Conservation (phyloP, 2,113 vertebrate genomes). For the Vulpes vulpes region DNA sequence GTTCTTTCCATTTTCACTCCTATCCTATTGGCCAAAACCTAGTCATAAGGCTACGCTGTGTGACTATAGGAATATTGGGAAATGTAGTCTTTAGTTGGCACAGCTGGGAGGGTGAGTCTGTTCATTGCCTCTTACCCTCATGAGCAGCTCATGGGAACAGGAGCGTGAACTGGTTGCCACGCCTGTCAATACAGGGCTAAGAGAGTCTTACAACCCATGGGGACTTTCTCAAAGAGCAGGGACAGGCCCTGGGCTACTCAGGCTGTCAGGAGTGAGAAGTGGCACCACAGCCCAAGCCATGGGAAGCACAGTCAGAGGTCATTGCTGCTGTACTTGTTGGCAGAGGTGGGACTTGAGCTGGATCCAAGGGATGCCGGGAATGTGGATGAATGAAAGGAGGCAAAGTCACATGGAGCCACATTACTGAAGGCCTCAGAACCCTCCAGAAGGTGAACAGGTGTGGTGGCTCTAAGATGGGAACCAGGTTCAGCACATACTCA, state of each 20-base stretch:
- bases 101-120: neutral
- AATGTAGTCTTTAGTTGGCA: neutral
- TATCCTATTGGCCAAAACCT: neutral
- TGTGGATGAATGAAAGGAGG: neutral
- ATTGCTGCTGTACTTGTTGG: neutral
- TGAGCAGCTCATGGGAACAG: neutral
- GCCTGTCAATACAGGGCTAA: neutral
- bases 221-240: neutral
- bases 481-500: neutral
- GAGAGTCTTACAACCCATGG: no score
- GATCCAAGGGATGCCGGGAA: neutral
- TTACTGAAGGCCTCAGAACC: neutral
- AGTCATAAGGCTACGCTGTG: neutral
- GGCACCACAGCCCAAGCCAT: neutral
- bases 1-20: neutral
- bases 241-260: neutral
- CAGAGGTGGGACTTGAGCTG: neutral
- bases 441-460: neutral
- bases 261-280: neutral
- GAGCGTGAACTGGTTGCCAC: neutral
- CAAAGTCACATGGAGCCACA: neutral
- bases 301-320: neutral
- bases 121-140: neutral
- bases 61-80: neutral
- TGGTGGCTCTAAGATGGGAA: neutral